Percentiles rank a stretch among this genome's conserved stretches.
phyloP scores from a whole-genome alignment of 2,888 invertebrate species.

The Cataglyphis altisquamis region DNA sequence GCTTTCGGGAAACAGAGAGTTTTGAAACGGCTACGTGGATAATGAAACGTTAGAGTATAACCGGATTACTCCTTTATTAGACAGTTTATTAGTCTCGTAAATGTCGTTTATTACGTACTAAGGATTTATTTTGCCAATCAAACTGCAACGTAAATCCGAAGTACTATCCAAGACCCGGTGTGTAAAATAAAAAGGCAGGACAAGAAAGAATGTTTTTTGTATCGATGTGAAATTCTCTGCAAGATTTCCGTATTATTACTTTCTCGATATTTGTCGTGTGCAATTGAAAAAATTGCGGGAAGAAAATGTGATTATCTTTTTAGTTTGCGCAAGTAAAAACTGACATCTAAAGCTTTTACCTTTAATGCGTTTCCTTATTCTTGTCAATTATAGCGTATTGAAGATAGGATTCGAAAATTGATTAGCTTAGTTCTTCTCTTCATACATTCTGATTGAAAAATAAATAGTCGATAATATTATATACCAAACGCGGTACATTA shows the following conservation, averaged over 20 bases:
- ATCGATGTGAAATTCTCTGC: neutral
- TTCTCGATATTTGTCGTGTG: neutral
- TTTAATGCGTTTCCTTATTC: slow-evolving; percentile 7
- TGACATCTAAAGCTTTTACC: neutral
- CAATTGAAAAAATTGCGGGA: neutral
- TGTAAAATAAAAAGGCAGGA: slow-evolving; percentile 26
- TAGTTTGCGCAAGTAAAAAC: neutral
- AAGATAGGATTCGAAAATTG: neutral
- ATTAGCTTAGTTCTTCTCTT: neutral
- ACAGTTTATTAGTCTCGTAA: slow-evolving; percentile 63
- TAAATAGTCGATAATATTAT: neutral
- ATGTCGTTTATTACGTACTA: slow-evolving; percentile 55
- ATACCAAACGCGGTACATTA: neutral
- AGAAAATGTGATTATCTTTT: slow-evolving; percentile 13
- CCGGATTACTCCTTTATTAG: slow-evolving; percentile 60
- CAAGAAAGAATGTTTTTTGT: neutral
- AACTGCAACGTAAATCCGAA: slow-evolving; percentile 24
- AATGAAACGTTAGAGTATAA: slow-evolving; percentile 54
- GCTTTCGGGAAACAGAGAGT: slow-evolving; percentile 11
- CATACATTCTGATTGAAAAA: neutral
- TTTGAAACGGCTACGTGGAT: slow-evolving; percentile 45
- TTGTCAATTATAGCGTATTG: neutral
- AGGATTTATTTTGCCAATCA: slow-evolving; percentile 54
- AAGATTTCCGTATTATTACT: slow-evolving; percentile 19
- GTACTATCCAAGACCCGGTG: neutral